A percentile compares a stretch with the other conserved stretches of the same genome.
Evolutionary conservation across 23 tunicate species (phyloP).

Genomic region (Trididemnum clinides): DNA sequence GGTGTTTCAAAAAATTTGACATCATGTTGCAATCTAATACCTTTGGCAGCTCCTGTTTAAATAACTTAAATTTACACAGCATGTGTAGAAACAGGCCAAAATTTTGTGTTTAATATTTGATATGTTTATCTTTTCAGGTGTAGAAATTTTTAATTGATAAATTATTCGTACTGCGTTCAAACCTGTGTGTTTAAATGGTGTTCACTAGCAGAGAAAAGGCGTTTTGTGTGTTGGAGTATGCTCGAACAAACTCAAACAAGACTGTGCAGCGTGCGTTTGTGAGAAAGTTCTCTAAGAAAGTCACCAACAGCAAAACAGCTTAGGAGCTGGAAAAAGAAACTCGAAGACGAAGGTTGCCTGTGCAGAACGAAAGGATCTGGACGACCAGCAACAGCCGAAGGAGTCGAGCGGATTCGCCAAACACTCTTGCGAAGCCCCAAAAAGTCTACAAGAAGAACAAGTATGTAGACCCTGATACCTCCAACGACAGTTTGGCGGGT

Average conservation of each 20-base stretch:
- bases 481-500: constrained; percentile 32
- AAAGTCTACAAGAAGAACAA: not conserved
- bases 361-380: not conserved
- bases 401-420: constrained; percentile 2
- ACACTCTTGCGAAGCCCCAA: not conserved
- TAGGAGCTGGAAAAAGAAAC: not conserved
- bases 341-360: not conserved
- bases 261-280: constrained; percentile 4
- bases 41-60: no score
- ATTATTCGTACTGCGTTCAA: no score
- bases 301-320: constrained; percentile 3
- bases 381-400: constrained; percentile 7
- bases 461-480: constrained; percentile 1
- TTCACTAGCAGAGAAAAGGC: constrained; percentile 1
- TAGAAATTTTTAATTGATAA: no score
- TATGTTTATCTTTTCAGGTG: no score
- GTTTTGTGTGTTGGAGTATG: constrained; percentile 12
- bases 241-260: not conserved
- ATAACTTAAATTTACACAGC: no score
- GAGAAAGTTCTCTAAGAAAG: not conserved
- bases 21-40: no score
- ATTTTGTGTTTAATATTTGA: no score
- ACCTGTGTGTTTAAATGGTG: no score
- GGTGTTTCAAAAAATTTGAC: no score
- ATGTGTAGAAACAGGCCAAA: no score